Percentiles rank a stretch among this genome's conserved stretches.
These are phyloP conservation scores for Chrysocyon brachyurus DNA, from an alignment of 2,797 vertebrate species.

Conservation along the genomic window DNA sequence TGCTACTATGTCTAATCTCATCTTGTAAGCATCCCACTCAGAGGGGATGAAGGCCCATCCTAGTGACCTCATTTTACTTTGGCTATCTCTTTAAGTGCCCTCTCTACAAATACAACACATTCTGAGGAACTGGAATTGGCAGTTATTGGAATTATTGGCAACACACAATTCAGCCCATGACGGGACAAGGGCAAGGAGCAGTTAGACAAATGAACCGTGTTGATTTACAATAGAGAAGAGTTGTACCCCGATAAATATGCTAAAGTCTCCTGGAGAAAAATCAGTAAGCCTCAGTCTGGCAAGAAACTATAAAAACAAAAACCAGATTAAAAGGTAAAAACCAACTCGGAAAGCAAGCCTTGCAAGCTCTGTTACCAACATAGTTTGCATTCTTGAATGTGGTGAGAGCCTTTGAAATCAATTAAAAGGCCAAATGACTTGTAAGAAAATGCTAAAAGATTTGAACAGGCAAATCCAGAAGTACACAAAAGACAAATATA, in stretches of 20 bases:
- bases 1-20: rapidly evolving
- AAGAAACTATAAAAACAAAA: not conserved
- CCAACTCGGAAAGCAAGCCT: not conserved
- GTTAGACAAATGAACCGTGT: not conserved
- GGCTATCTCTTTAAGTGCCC: not conserved
- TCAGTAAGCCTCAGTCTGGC: not conserved
- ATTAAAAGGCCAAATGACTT: not conserved
- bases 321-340: not conserved
- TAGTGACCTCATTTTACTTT: not conserved
- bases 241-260: not conserved
- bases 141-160: too few species aligned
- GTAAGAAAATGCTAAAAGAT: not conserved
- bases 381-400: not conserved
- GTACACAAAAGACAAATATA: not conserved
- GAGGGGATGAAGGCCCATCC: not conserved
- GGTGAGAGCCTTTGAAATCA: not conserved
- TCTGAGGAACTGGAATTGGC: not conserved
- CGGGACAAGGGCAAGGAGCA: not conserved
- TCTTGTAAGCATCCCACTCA: not conserved
- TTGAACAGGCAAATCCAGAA: not conserved
- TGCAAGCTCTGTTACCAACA: not conserved
- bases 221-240: not conserved
- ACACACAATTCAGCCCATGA: not conserved
- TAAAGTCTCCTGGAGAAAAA: not conserved
- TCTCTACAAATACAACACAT: not conserved